Base-by-base conservation (phyloP, 2,113 vertebrate genomes). In the Chrysochloris asiatica region DNA sequence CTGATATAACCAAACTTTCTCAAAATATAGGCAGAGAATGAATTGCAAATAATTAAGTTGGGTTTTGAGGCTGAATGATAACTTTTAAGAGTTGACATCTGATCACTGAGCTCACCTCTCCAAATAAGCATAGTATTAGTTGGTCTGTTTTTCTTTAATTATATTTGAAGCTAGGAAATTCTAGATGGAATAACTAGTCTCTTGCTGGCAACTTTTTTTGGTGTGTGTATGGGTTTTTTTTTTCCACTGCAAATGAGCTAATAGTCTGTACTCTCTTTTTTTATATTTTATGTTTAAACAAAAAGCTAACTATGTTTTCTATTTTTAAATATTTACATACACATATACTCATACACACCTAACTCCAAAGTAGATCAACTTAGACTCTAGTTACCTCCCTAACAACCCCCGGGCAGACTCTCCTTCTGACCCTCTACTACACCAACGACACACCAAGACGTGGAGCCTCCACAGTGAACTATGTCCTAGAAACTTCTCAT, bases 91-190 rank as follows among this genome's bases (percentile, higher is more conserved):
- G 7, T 84, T 96, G 96, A 81, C 90, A 95, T 91, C 63, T 90
- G 82, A 92, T 92, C 80, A 83, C 12, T 69, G 43, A 92, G 65
- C 73, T 89, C 50, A 95, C 91, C 90, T 96, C 94, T 89, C 88
- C 95, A 97, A 96, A 97, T 91, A 94, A 97, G 89, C 6, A 8
- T 48, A 87, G 61, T 78, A 96, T 91, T 92, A 95, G 86, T 93
- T 38, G 83, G 28, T 83, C 95, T 97, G 80, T 82, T 97, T 97
- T 96, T 96, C 95, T 96, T 97, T 96, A 78, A 94, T 96, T 97
- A 96, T 85, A 88, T 79, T 87, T 96, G 83, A 96, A 90, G 22
- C 95, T 94, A 54, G 67, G 93, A 93, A 96, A 97, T 82, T 86
- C 67, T 72, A 96, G 92, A 88, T 77, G 67, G 81, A 87, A 88